Percentiles rank a stretch among this genome's conserved stretches.
Conservation (phyloP, 2,113 vertebrate genomes). For the Siniperca knerii region DNA sequence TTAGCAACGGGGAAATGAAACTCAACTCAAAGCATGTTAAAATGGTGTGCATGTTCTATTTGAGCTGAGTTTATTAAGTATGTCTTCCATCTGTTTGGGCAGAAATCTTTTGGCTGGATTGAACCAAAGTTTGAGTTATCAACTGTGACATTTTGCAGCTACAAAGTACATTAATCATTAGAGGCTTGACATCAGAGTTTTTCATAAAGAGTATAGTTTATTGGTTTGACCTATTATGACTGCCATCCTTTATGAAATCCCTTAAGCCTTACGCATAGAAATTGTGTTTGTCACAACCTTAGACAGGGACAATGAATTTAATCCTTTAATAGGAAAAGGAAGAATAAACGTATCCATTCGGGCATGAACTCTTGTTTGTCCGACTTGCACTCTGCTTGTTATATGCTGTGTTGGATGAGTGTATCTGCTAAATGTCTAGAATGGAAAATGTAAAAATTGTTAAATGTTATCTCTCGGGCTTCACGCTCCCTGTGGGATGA, state of each 20-base stretch:
- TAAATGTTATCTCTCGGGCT: slow-evolving; percentile 34
- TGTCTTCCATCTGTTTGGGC: slow-evolving; percentile 50
- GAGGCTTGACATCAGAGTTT: slow-evolving; percentile 23
- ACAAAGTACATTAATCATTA: slow-evolving; percentile 21
- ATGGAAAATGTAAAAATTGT: slow-evolving; percentile 41
- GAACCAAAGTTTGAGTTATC: slow-evolving; percentile 29
- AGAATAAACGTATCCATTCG: slow-evolving; percentile 30
- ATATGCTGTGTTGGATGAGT: slow-evolving; percentile 26
- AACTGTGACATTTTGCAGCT: slow-evolving; percentile 35
- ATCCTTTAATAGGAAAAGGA: slow-evolving; percentile 47
- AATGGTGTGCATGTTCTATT: slow-evolving; percentile 44
- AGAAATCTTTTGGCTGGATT: slow-evolving; percentile 33
- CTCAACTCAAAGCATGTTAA: slow-evolving; percentile 28
- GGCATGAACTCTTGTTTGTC: slow-evolving; percentile 48
- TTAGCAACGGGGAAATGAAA: slow-evolving; percentile 50
- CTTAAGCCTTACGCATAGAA: slow-evolving; percentile 37
- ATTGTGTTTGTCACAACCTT: slow-evolving; percentile 34
- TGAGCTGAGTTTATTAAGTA: slow-evolving; percentile 41
- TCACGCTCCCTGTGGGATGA: slow-evolving; percentile 27
- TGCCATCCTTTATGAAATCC: slow-evolving; percentile 33
- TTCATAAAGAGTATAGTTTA: slow-evolving; percentile 23
- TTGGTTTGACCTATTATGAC: slow-evolving; percentile 46
- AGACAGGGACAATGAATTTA: slow-evolving; percentile 36
- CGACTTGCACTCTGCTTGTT: slow-evolving; percentile 31
- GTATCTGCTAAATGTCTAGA: slow-evolving; percentile 34